Evolutionary conservation across 2,113 vertebrate species (phyloP), one percentile per base, ranked within the genome.

Genomic region (Xenotilapia caudafasciata): DNA sequence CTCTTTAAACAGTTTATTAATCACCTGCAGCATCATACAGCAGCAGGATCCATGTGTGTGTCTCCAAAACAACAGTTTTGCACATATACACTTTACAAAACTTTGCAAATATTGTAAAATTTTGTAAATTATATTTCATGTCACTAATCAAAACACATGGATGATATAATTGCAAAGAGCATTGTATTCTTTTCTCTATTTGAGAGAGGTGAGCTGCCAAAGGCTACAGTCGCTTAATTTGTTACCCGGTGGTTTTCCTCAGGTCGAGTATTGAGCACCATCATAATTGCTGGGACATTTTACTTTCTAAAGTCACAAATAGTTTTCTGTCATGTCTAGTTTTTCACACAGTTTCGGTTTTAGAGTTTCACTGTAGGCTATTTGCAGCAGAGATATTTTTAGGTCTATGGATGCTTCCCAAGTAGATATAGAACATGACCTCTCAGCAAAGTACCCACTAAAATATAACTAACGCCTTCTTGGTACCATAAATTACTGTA

Each of bases 371-470:
- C 73, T 31, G 73, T 77, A n/a, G 73, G 15, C 45, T 49, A n/a
- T 77, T 77, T 77, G 26, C 73, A 77, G 26, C 42, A 77, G 15
- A 77, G 15, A 51, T 19, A 77, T 33, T 77, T 49, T 51, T 77
- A 77, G 73, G 45, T 31, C 17, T 31, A 33, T 77, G 45, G 45
- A 77, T 77, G 45, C 4, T 77, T 77, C 17, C 26, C 26, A 51
- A 33, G 26, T 33, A 77, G 26, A 77, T 51, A 51, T n/a, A 2
- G 45, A 51, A 51, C 45, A 49, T 51, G 26, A 77, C 26, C 26
- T 77, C 45, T 51, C 26, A 77, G 73, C 9, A 13, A n/a, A 77
- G 73, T 77, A 3, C 9, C 6, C 42, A 75, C 40, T 45, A 28
- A 75, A 75, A 28, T 26, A 47, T 23, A 40, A 68, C 35, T 15